Conservation (phyloP, 2,113 vertebrate genomes). For the Clupea harengus region DNA sequence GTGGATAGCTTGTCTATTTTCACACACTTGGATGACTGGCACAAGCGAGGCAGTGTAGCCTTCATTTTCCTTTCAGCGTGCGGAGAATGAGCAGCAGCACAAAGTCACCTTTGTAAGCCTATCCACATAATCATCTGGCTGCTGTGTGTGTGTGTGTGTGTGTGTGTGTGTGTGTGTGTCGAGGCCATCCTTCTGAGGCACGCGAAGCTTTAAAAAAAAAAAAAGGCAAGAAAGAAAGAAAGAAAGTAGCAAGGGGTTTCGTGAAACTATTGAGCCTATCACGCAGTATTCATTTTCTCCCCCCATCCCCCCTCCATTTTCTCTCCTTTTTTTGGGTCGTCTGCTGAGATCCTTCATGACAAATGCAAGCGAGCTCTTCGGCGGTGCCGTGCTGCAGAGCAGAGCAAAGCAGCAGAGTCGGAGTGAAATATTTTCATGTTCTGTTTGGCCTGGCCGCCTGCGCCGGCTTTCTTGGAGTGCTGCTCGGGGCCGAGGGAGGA, state of each 20-base stretch:
- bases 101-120: slow-evolving; percentile 22
- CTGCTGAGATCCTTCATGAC: not conserved
- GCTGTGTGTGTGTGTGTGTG: not conserved
- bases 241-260: not conserved
- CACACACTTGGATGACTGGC: not conserved
- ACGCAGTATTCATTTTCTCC: not conserved
- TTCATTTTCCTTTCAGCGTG: not conserved
- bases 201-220: not conserved
- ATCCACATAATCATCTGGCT: slow-evolving; percentile 9
- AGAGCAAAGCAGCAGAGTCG: not conserved
- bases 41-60: not conserved
- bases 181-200: not conserved
- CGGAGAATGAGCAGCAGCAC: slow-evolving; percentile 7
- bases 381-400: not conserved
- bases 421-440: slow-evolving; percentile 48
- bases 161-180: not conserved
- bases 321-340: not conserved
- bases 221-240: not conserved
- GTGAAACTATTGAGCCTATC: not conserved
- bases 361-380: not conserved
- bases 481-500: slow-evolving; percentile 30
- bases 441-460: slow-evolving; percentile 48
- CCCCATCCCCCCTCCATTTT: not conserved
- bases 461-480: not conserved
- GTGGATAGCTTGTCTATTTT: not conserved